These are phyloP conservation scores for Catharus ustulatus DNA, from an alignment of 2,797 vertebrate species.

Conservation along the genomic window DNA sequence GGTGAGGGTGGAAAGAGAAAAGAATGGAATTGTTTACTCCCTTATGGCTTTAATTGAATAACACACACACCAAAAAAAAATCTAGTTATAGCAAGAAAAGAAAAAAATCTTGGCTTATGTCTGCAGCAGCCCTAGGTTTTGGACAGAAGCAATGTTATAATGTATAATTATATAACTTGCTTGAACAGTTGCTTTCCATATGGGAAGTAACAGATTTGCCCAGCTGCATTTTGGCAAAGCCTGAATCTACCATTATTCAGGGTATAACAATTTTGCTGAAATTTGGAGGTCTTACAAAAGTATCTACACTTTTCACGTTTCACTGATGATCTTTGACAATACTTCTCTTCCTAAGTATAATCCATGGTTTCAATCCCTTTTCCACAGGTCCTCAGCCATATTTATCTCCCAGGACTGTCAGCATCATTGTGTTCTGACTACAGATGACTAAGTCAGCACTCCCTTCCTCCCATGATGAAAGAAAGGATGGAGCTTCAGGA, in stretches of 20 bases:
- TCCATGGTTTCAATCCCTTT: neutral
- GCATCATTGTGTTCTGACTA: neutral
- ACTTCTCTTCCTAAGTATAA: constrained; percentile 33
- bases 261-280: constrained; percentile 62
- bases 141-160: constrained; percentile 66
- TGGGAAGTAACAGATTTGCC: constrained; percentile 78
- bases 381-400: neutral
- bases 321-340: constrained; percentile 30
- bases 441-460: neutral
- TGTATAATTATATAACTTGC: constrained; percentile 68
- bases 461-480: neutral
- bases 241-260: constrained; percentile 62
- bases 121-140: constrained; percentile 37
- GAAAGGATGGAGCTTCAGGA: neutral
- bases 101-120: constrained; percentile 65
- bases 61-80: neutral
- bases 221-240: constrained; percentile 76
- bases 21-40: constrained; percentile 14
- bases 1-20: neutral
- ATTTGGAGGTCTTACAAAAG: constrained; percentile 66
- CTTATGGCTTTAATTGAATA: constrained; percentile 51
- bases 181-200: constrained; percentile 80
- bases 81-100: constrained; percentile 25
- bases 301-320: constrained; percentile 42
- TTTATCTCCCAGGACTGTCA: constrained; percentile 16